These are phyloP conservation scores for Microhierax caerulescens DNA, from an alignment of 2,797 vertebrate genomes.

Conservation along the genomic window DNA sequence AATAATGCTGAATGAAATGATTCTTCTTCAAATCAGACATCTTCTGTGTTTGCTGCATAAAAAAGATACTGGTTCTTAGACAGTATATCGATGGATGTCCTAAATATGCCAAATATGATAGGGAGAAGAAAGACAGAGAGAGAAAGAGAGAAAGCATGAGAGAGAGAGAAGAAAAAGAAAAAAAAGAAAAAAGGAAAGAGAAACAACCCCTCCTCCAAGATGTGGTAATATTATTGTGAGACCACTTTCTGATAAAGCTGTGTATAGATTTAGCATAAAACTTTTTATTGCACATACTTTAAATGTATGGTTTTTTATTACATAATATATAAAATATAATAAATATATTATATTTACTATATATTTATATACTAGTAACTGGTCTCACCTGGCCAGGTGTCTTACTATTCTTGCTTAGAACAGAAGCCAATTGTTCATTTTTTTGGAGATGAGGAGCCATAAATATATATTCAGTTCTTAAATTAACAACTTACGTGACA, in stretches of 20 bases:
- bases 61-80: background rate
- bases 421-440: slow-evolving; percentile 35
- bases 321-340: no score
- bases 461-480: slow-evolving; percentile 43
- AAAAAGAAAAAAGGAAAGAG: fast-evolving
- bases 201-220: fast-evolving
- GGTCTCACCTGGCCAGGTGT: slow-evolving; percentile 3
- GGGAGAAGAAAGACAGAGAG: background rate
- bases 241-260: background rate
- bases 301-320: no score
- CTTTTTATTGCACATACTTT: background rate
- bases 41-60: background rate
- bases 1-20: background rate
- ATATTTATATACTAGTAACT: background rate
- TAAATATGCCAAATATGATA: slow-evolving; percentile 8
- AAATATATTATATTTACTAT: no score
- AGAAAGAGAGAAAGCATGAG: background rate
- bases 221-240: background rate
- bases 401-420: slow-evolving; percentile 29
- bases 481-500: slow-evolving; percentile 50
- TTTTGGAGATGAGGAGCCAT: slow-evolving; percentile 14
- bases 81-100: background rate
- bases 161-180: no score
- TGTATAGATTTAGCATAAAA: background rate
- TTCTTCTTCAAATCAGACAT: background rate